Evolutionary conservation across 2,113 vertebrate genomes (phyloP).

Genomic region (Nothobranchius kuhntae): DNA sequence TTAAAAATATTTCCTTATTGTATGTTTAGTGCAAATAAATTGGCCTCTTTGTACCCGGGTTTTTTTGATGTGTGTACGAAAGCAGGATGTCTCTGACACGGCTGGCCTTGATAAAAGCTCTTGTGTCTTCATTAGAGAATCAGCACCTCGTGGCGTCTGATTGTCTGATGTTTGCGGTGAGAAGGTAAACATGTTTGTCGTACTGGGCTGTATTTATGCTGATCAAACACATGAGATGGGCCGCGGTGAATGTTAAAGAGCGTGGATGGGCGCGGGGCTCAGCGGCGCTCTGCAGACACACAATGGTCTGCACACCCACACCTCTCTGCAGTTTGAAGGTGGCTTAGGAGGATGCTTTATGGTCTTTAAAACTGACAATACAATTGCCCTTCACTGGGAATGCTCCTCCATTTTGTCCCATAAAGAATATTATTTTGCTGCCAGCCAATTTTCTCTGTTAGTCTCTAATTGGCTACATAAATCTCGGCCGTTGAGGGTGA

Average conservation of each 20-base stretch:
- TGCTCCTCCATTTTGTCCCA: constrained; percentile 77
- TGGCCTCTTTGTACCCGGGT: constrained; percentile 35
- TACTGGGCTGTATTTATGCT: constrained; percentile 57
- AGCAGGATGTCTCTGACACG: constrained; percentile 28
- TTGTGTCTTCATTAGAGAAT: constrained; percentile 71
- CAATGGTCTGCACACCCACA: constrained; percentile 1
- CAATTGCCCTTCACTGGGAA: constrained; percentile 79
- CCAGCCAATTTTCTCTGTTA: constrained; percentile 99
- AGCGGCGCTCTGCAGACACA: background rate
- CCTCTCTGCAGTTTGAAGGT: constrained; percentile 50
- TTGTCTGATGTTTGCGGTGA: constrained; percentile 70
- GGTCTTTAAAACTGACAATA: constrained; percentile 81
- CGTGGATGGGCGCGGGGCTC: constrained; percentile 18
- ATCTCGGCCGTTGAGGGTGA: constrained; percentile 99
- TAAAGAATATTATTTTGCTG: constrained; percentile 99
- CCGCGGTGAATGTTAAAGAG: constrained; percentile 59
- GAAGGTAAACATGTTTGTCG: constrained; percentile 71
- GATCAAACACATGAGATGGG: constrained; percentile 56
- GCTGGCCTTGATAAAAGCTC: constrained; percentile 59
- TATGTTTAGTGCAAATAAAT: constrained; percentile 57
- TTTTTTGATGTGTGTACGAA: constrained; percentile 59
- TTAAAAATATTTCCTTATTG: constrained; percentile 46
- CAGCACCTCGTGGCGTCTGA: constrained; percentile 60
- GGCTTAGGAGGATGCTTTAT: constrained; percentile 81
- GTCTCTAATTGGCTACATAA: constrained; percentile 99